Percentiles rank a stretch among this genome's conserved stretches.
Conservation (phyloP, 2,113 vertebrate species). For the Chroicocephalus ridibundus region DNA sequence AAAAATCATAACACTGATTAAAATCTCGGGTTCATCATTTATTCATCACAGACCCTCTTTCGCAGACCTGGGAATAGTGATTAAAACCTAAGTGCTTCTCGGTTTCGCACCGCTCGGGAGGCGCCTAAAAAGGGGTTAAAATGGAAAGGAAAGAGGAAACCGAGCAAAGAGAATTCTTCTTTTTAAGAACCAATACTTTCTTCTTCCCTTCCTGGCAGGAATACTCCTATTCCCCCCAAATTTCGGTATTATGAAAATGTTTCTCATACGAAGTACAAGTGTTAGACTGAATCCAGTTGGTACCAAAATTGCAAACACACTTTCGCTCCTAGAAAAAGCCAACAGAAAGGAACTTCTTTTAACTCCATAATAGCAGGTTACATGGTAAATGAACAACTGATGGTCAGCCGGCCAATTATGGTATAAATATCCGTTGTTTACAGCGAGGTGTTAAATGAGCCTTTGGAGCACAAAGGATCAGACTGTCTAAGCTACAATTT, state of each 20-base stretch:
- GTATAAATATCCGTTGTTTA: slow-evolving; percentile 80
- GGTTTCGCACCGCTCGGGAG: neutral
- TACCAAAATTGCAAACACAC: slow-evolving; percentile 74
- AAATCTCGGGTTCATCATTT: slow-evolving; percentile 77
- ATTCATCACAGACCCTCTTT: slow-evolving; percentile 76
- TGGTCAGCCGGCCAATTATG: slow-evolving; percentile 79
- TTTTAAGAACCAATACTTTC: slow-evolving; percentile 61
- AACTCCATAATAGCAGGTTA: slow-evolving; percentile 79
- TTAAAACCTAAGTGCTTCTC: slow-evolving; percentile 67
- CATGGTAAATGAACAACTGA: slow-evolving; percentile 64
- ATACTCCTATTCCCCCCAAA: slow-evolving; percentile 49
- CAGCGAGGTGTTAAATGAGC: slow-evolving; percentile 75
- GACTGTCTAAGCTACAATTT: slow-evolving; percentile 75
- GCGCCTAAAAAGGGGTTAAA: slow-evolving; percentile 65
- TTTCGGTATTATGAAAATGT: slow-evolving; percentile 74
- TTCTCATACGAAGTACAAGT: slow-evolving; percentile 71
- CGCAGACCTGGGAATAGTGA: slow-evolving; percentile 70
- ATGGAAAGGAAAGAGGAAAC: slow-evolving; percentile 53
- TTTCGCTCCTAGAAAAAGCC: slow-evolving; percentile 67
- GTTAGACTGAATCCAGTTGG: slow-evolving; percentile 70
- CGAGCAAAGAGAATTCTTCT: slow-evolving; percentile 58
- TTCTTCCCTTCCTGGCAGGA: slow-evolving; percentile 73
- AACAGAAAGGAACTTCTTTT: slow-evolving; percentile 74
- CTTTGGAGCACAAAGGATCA: slow-evolving; percentile 73
- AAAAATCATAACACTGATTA: slow-evolving; percentile 72